Conservation (phyloP, 2,113 vertebrate species). For the Neodontobutis hainanensis region DNA sequence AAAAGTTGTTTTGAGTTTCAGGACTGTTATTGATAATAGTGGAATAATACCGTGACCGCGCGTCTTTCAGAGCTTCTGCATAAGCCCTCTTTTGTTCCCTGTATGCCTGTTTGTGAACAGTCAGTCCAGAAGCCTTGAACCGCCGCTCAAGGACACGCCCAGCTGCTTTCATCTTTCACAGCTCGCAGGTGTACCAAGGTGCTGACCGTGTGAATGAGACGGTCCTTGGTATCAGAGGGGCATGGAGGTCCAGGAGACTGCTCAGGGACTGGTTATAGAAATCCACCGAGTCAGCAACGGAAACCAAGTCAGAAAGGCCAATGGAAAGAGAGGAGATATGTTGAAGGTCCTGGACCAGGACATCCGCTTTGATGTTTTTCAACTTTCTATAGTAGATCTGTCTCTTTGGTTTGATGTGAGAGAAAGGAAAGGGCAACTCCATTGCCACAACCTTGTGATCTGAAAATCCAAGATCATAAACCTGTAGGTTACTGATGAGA, state of each 20-base stretch:
- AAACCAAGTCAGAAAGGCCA: background rate
- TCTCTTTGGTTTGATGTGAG: too few relatives aligned
- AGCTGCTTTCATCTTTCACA: conserved; percentile 13
- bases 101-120: conserved; percentile 7
- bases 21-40: conserved; percentile 9
- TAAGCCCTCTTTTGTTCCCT: background rate
- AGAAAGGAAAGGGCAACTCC: too few relatives aligned
- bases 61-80: conserved; percentile 1
- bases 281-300: background rate
- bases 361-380: too few relatives aligned
- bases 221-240: background rate
- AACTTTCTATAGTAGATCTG: too few relatives aligned
- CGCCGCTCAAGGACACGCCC: conserved; percentile 11
- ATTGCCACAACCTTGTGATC: too few relatives aligned
- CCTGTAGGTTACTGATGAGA: background rate
- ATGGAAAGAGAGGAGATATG: too few relatives aligned
- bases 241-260: conserved; percentile 1
- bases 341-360: too few relatives aligned
- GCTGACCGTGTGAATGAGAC: background rate
- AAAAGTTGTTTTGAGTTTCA: conserved; percentile 24
- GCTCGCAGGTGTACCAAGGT: conserved; percentile 10
- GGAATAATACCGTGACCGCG: conserved; percentile 6
- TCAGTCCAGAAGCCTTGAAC: conserved; percentile 7
- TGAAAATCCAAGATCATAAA: background rate
- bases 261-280: conserved; percentile 1